Base-by-base conservation (phyloP, 2,888 invertebrate genomes). In the Macrosiphum euphorbiae region DNA sequence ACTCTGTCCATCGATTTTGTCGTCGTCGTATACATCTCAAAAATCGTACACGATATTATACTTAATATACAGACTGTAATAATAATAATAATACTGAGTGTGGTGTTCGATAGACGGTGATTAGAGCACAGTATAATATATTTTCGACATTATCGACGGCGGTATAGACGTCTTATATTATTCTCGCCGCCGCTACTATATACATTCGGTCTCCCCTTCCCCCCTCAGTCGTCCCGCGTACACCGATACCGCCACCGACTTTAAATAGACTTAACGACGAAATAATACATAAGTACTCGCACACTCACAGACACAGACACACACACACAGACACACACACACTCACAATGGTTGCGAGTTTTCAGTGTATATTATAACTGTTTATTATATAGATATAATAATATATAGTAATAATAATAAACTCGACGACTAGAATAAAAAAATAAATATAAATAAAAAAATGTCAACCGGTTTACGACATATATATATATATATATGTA, bases 91-190 rank as follows among this genome's bases (percentile, higher is more conserved):
- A n/a, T 85, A 91, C 55, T 11, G 67, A 20, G 58, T 26, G 58
- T 16, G 52, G 44, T 35, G 44, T 41, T 11, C 84, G 85, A 55
- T 55, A 35, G 61, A 86, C 47, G 61, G 61, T 87, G 87, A 61
- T 87, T 61, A 61, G 35, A 50, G 61, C 41, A 61, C 28, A 28
- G 92, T 87, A 92, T 92, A 61, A 87, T 92, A 67, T 87, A 35
- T 87, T 92, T 87, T 92, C 41, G 87, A 87, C 92, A 67, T 92
- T 92, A 92, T 92, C 61, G 92, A 92, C 92, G 92, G 87, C 92
- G 28, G 47, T 87, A 90, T 44, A 55, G 91, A 92, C 91, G n/a
- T 55, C 50, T 67, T 47, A 26, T 78, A 41, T 86, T 86, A 52
- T 84, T 13, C 24, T 41, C n/a, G 67, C 35, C 67, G 67, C 26